Evolutionary conservation across 2,888 invertebrate species (phyloP), one percentile per base, ranked within the genome.

Genomic region (Drosophila austrosaltans): DNA sequence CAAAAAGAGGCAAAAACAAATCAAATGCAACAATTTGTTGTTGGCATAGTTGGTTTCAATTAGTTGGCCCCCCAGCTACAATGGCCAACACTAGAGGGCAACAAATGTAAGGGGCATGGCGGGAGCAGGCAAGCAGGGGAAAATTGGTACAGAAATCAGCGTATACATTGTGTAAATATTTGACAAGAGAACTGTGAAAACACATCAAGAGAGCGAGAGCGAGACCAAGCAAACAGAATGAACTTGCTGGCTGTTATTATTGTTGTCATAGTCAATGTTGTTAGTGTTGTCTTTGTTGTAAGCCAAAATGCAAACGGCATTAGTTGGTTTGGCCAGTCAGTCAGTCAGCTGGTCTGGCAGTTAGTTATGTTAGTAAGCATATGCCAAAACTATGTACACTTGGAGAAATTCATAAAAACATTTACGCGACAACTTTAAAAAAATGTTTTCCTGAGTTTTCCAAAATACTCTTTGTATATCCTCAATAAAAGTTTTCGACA

Each of bases 251-350:
- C 16, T 16, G 63, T 48, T 40, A 58, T 48, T 20, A 30, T 56
- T 56, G 5, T 53, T 28, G 63, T 53, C 20, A 56, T 39, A 54
- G 28, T 54, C 36, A 28, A 39, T 62, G 30, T 25, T 57, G 66
- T 65, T 63, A 66, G 58, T 40, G 54, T 53, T 57, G 66, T 48
- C 62, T 53, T 64, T 66, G 61, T 57, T 74, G 67, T 70, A 69
- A 86, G 77, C 87, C 83, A 81, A 77, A 86, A 88, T 66, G 72
- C 87, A 81, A 86, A 88, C 77, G 70, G 58, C 66, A 86, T 83
- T 83, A 88, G 78, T 48, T 48, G 25, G 48, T 48, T 48, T 48
- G 22, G 20, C 77, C 81, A 44, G 40, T 58, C 48, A 44, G 57
- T 42, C 22, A 42, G 62, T 40, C 48, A 59, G 39, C n/a, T 32